A percentile compares a stretch with the other conserved stretches of the same genome.
These are phyloP conservation scores for Drosophila pegasa DNA, from an alignment of 2,888 invertebrate genomes.

Conservation along the genomic window DNA sequence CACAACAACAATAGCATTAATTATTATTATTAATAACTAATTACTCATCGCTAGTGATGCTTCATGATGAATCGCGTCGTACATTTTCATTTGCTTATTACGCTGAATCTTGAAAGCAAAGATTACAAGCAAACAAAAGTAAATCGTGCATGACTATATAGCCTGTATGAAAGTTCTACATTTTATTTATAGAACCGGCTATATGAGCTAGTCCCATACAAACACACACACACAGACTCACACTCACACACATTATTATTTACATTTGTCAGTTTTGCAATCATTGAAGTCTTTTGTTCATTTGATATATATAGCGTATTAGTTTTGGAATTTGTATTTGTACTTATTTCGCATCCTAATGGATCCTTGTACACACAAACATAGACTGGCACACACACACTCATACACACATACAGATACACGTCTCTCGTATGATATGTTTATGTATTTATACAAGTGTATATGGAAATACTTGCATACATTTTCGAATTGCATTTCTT, in stretches of 20 bases:
- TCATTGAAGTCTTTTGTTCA: conserved; percentile 40
- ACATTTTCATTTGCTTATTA: conserved; percentile 49
- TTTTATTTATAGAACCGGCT: conserved; percentile 38
- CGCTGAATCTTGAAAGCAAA: conserved; percentile 25
- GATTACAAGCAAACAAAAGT: conserved; percentile 47
- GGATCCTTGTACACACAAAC: conserved; percentile 24
- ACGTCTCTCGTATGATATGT: conserved; percentile 38
- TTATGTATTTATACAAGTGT: conserved; percentile 49
- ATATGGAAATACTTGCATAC: conserved; percentile 62
- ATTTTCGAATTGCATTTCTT: conserved; percentile 76
- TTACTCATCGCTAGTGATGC: conserved; percentile 33
- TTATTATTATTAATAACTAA: conserved; percentile 36
- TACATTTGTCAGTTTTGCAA: conserved; percentile 30
- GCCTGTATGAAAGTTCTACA: conserved; percentile 28
- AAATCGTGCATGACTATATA: conserved; percentile 40
- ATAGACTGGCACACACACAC: conserved; percentile 26
- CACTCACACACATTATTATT: neutral
- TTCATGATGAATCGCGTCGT: conserved; percentile 18
- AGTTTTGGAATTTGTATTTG: conserved; percentile 29
- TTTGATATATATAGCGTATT: conserved; percentile 12
- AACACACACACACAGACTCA: neutral
- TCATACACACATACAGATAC: conserved; percentile 26
- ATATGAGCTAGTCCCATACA: conserved; percentile 61
- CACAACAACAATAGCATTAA: conserved; percentile 43
- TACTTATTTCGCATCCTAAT: conserved; percentile 52